phyloP scores from a whole-genome alignment of 2,888 invertebrate genomes.

The Eupsilia transversa region DNA sequence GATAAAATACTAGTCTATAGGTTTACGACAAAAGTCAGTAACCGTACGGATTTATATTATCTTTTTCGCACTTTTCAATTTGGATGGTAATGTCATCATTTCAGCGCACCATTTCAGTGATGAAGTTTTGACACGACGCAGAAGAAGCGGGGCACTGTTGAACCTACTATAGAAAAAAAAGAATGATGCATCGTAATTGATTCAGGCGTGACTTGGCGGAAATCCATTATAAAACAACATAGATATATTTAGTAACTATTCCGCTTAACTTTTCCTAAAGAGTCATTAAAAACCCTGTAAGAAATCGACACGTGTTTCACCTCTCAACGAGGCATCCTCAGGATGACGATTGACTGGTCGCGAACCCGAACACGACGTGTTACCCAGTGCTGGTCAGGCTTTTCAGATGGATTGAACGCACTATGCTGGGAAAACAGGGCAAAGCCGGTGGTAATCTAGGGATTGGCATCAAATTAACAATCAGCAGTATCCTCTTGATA shows the following conservation, averaged over 20 bases:
- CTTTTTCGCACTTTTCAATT: conserved; percentile 1
- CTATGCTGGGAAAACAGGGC: neutral
- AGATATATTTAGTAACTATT: too few species aligned
- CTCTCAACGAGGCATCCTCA: too few species aligned
- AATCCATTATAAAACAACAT: too few species aligned
- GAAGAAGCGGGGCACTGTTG: neutral
- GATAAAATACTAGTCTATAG: conserved; percentile 69
- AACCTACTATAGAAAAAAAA: neutral
- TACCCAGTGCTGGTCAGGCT: too few species aligned
- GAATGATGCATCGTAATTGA: neutral
- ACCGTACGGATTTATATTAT: conserved; percentile 6
- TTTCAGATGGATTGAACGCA: neutral
- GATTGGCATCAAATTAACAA: neutral
- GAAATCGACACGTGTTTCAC: too few species aligned
- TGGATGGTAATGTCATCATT: neutral
- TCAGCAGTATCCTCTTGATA: neutral
- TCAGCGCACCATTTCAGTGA: neutral
- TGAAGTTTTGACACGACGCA: neutral
- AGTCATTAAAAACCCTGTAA: too few species aligned
- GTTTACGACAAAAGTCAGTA: conserved; percentile 59
- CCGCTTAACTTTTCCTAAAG: too few species aligned
- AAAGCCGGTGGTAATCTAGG: neutral
- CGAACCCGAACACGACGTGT: too few species aligned
- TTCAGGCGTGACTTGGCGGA: too few species aligned
- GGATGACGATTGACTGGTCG: too few species aligned